phyloP scores from a whole-genome alignment of 2,797 vertebrate species.

The Trachurus trachurus region DNA sequence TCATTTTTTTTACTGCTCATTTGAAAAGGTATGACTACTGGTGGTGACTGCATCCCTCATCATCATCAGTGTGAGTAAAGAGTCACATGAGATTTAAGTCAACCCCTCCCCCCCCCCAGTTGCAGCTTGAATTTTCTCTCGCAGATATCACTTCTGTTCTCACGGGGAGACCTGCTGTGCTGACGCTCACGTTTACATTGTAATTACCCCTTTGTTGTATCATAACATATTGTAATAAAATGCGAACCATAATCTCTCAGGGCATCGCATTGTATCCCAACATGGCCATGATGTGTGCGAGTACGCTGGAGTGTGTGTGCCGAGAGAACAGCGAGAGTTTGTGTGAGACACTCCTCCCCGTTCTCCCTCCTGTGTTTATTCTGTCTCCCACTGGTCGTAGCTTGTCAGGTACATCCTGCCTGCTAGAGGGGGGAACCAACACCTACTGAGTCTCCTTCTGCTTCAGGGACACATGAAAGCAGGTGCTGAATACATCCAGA shows the following conservation, averaged over 20 bases:
- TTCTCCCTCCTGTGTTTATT: slow-evolving; percentile 40
- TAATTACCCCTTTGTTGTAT: not conserved
- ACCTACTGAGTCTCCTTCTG: slow-evolving; percentile 58
- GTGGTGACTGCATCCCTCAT: not conserved
- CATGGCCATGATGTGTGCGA: not conserved
- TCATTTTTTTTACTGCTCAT: slow-evolving; percentile 31
- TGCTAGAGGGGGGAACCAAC: slow-evolving; percentile 36
- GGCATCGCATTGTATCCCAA: not conserved
- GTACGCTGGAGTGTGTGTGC: not conserved
- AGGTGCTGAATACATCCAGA: slow-evolving; percentile 33
- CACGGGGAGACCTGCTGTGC: not conserved
- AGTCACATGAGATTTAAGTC: slow-evolving; percentile 39
- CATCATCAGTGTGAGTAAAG: slow-evolving; percentile 16
- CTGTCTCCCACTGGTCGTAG: slow-evolving; percentile 48
- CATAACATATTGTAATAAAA: not conserved
- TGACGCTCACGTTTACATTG: not conserved
- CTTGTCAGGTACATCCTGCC: slow-evolving; percentile 66
- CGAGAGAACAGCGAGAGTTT: slow-evolving; percentile 13
- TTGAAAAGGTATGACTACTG: slow-evolving; percentile 34
- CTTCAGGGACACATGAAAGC: slow-evolving; percentile 36
- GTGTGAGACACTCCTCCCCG: slow-evolving; percentile 8
- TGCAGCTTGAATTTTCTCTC: slow-evolving; percentile 4
- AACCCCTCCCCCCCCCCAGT: slow-evolving; percentile 2
- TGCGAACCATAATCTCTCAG: not conserved
- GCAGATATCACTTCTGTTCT: not conserved